phyloP scores from a whole-genome alignment of 2,888 invertebrate genomes.

The Epistrophe grossulariae region DNA sequence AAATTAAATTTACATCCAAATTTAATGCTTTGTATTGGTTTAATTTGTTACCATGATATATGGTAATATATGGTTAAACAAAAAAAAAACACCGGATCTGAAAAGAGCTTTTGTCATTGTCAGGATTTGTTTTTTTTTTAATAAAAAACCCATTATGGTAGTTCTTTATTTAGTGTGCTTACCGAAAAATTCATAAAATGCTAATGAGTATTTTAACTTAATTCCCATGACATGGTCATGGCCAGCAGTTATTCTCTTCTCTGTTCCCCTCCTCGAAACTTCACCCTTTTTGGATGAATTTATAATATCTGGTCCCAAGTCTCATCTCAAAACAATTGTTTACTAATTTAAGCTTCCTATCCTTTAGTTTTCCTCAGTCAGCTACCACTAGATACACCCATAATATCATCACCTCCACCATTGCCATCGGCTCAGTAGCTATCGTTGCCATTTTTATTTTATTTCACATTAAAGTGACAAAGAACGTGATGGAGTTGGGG shows the following conservation, averaged over 20 bases:
- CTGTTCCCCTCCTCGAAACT: not conserved
- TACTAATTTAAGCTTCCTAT: slow-evolving; percentile 53
- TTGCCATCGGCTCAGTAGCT: slow-evolving; percentile 24
- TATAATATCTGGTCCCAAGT: slow-evolving; percentile 43
- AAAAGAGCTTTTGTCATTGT: not conserved
- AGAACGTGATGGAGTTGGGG: slow-evolving; percentile 8
- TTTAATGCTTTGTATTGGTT: not conserved
- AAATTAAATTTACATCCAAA: not conserved
- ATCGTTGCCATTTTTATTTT: slow-evolving; percentile 24
- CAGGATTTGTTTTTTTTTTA: slow-evolving; percentile 21
- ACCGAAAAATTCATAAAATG: slow-evolving; percentile 68
- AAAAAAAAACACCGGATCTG: not conserved
- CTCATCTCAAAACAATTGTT: slow-evolving; percentile 59
- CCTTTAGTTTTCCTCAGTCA: slow-evolving; percentile 1
- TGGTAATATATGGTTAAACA: not conserved
- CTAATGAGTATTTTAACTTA: slow-evolving; percentile 70
- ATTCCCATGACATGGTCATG: slow-evolving; percentile 62
- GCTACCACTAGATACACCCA: not conserved
- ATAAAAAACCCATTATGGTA: slow-evolving; percentile 35
- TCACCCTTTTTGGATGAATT: slow-evolving; percentile 42
- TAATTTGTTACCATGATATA: not conserved
- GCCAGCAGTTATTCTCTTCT: slow-evolving; percentile 2
- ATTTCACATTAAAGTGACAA: slow-evolving; percentile 1
- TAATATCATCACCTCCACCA: not conserved
- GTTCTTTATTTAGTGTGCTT: slow-evolving; percentile 47